Conservation (phyloP, 2,797 vertebrate genomes). For the Premnoplex brunnescens region DNA sequence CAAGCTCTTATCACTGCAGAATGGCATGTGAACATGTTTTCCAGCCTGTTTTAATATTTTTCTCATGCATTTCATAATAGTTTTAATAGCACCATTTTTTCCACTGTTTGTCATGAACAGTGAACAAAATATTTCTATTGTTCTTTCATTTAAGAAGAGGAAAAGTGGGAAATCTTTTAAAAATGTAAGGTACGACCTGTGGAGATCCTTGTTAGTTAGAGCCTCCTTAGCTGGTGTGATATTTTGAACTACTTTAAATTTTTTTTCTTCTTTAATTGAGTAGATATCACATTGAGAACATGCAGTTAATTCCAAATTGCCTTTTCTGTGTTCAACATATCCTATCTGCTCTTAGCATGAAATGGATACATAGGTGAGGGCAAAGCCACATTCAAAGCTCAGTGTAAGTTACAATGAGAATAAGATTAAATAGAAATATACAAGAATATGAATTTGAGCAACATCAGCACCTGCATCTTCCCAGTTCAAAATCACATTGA, state of each 20-base stretch:
- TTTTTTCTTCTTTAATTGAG: background rate
- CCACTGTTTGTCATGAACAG: background rate
- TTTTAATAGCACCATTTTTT: background rate
- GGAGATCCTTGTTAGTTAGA: background rate
- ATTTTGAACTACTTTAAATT: background rate
- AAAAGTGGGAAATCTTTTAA: background rate
- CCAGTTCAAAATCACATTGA: background rate
- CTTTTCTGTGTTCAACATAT: background rate
- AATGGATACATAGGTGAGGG: background rate
- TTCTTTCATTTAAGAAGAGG: background rate
- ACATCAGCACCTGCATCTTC: background rate
- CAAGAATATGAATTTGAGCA: background rate
- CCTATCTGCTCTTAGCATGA: background rate
- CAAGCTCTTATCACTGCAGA: background rate
- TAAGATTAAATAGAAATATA: background rate
- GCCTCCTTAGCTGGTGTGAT: background rate
- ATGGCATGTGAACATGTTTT: background rate
- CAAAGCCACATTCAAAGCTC: background rate
- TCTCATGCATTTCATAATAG: background rate
- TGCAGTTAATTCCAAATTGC: background rate
- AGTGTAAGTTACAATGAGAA: background rate
- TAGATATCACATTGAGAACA: background rate
- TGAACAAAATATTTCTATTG: background rate
- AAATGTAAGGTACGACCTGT: background rate
- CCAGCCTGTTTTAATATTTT: background rate